A percentile compares a stretch with the other conserved stretches of the same genome.
phyloP scores from a whole-genome alignment of 2,797 vertebrate genomes.

The Oceanodroma leucorhoa region DNA sequence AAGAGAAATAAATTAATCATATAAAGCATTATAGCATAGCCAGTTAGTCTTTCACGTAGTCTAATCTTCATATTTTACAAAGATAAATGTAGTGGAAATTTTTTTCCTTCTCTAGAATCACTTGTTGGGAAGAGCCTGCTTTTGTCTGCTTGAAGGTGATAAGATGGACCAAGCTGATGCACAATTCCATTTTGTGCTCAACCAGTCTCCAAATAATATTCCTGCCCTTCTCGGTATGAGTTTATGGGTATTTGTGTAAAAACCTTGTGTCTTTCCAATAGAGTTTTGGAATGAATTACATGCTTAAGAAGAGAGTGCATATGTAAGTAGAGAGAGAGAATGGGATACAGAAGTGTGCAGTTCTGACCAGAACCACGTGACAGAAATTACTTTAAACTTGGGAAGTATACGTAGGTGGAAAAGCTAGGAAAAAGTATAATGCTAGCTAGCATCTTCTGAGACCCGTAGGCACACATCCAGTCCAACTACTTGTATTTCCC shows the following conservation, averaged over 20 bases:
- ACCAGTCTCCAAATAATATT: constrained; percentile 99
- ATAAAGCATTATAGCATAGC: background rate
- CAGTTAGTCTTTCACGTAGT: background rate
- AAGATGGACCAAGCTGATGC: constrained; percentile 99
- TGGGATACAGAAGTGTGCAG: background rate
- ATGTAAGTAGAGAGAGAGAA: background rate
- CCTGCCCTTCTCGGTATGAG: constrained; percentile 91
- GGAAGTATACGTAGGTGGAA: background rate
- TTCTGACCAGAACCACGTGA: background rate
- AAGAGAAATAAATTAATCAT: background rate
- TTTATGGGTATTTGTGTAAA: background rate
- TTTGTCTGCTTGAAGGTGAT: constrained; percentile 97
- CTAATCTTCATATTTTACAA: background rate
- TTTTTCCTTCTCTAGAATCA: constrained; percentile 85
- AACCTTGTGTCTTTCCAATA: background rate
- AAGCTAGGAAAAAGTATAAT: background rate
- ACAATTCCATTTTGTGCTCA: constrained; percentile 98
- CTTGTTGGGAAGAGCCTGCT: constrained; percentile 97
- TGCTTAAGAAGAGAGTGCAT: background rate
- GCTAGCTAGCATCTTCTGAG: background rate
- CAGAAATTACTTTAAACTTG: background rate
- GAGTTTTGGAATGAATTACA: background rate
- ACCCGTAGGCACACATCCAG: fast-evolving
- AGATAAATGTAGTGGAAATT: background rate
- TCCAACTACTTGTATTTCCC: background rate